Percentiles rank a stretch among this genome's conserved stretches.
Evolutionary conservation across 1,140 invertebrate species (phyloP).

Genomic region (Musca vetustissima): DNA sequence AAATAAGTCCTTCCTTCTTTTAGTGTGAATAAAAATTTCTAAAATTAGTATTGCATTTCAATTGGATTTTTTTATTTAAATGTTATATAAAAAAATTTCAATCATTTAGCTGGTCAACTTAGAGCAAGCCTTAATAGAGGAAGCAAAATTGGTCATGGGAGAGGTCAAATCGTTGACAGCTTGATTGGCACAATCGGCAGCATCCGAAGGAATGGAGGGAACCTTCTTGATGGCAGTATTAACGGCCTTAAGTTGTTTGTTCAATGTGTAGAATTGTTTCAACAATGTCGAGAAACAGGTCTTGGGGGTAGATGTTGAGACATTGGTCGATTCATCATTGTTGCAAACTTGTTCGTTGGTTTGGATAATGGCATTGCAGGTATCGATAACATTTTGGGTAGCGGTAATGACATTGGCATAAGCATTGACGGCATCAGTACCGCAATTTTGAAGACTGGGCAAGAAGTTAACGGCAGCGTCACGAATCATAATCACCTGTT

Average conservation of each 20-base stretch:
- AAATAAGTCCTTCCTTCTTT: too few relatives aligned
- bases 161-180: slow-evolving; percentile 29
- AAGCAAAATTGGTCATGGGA: slow-evolving; percentile 41
- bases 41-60: too few relatives aligned
- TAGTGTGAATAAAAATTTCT: too few relatives aligned
- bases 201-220: slow-evolving; percentile 38
- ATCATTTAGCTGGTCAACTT: slow-evolving; percentile 35
- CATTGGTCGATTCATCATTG: slow-evolving; percentile 16
- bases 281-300: slow-evolving; percentile 24
- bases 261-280: slow-evolving; percentile 24
- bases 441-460: slow-evolving; percentile 30
- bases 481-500: slow-evolving; percentile 39
- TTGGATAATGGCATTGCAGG: slow-evolving; percentile 34
- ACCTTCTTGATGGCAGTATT: slow-evolving; percentile 32
- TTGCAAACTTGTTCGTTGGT: slow-evolving; percentile 31
- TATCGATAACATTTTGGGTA: slow-evolving; percentile 28
- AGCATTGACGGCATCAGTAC: slow-evolving; percentile 35
- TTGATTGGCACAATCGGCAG: slow-evolving; percentile 32
- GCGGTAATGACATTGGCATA: too few relatives aligned
- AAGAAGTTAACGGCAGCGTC: slow-evolving; percentile 33
- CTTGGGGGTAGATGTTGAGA: not conserved
- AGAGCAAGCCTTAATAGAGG: slow-evolving; percentile 36
- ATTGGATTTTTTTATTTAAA: too few relatives aligned
- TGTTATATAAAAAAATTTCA: too few relatives aligned
- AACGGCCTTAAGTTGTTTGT: slow-evolving; percentile 28